A percentile compares a stretch with the other conserved stretches of the same genome.
These are phyloP conservation scores for Cyprinodon diabolis DNA, from an alignment of 2,797 vertebrate species.

Conservation along the genomic window DNA sequence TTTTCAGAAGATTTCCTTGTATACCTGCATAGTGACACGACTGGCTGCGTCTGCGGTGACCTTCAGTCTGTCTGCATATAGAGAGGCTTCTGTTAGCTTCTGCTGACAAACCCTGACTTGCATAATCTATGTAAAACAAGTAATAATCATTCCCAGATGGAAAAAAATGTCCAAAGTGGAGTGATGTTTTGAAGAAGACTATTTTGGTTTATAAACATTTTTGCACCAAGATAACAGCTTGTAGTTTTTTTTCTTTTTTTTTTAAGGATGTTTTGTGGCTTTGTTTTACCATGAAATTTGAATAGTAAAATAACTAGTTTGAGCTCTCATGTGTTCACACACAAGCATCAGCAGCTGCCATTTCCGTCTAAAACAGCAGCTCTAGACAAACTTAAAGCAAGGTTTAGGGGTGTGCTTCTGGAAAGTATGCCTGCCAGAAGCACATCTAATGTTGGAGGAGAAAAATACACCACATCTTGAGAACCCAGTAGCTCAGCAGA, in stretches of 20 bases:
- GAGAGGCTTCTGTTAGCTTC: slow-evolving; percentile 21
- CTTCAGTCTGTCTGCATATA: neutral
- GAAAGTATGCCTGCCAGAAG: too few species aligned
- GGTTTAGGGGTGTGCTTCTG: too few species aligned
- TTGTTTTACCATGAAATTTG: neutral
- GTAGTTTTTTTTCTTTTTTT: neutral
- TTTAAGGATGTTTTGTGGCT: neutral
- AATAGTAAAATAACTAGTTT: neutral
- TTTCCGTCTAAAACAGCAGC: too few species aligned
- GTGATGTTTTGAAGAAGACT: neutral
- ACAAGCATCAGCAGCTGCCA: neutral
- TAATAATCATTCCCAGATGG: neutral
- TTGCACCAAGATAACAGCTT: neutral
- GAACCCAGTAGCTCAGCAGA: too few species aligned
- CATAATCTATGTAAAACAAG: slow-evolving; percentile 19
- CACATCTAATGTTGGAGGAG: too few species aligned
- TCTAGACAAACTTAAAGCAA: too few species aligned
- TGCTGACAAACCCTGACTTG: slow-evolving; percentile 32
- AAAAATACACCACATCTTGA: too few species aligned
- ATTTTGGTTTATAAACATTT: neutral
- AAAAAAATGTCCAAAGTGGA: neutral
- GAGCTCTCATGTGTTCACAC: neutral
- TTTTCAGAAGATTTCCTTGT: slow-evolving; percentile 48
- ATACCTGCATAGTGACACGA: neutral
- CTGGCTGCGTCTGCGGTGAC: neutral